phyloP scores from a whole-genome alignment of 2,797 vertebrate species.

The Anisognathus igniventris region DNA sequence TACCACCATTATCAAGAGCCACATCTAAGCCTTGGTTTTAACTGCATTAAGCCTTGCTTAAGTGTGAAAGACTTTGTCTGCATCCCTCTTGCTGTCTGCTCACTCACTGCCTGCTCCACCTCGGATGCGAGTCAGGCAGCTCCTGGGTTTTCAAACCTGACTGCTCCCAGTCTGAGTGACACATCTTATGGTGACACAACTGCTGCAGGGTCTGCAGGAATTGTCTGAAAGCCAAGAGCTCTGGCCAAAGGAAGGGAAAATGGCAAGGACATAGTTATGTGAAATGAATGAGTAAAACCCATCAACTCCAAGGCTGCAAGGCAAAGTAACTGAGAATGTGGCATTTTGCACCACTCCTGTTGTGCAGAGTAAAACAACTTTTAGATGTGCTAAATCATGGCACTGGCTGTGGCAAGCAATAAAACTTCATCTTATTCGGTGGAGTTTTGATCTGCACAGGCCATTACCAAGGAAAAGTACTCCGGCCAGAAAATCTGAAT shows the following conservation, averaged over 20 bases:
- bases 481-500: neutral
- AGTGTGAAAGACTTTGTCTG: neutral
- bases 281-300: constrained; percentile 1
- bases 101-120: neutral
- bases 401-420: neutral
- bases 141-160: constrained; percentile 22
- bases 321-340: neutral
- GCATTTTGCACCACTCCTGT: neutral
- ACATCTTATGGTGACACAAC: constrained; percentile 58
- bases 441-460: neutral
- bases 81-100: neutral
- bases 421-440: neutral
- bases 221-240: constrained; percentile 24
- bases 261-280: neutral
- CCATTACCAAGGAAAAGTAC: neutral
- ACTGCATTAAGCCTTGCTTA: neutral
- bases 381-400: constrained; percentile 13
- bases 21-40: neutral
- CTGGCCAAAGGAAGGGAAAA: constrained; percentile 42
- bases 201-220: constrained; percentile 46
- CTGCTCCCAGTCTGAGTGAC: constrained; percentile 42
- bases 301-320: neutral
- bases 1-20: neutral
- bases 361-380: neutral
- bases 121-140: neutral